Conservation (phyloP, 2,797 vertebrate species). For the Enteromius treurensis region DNA sequence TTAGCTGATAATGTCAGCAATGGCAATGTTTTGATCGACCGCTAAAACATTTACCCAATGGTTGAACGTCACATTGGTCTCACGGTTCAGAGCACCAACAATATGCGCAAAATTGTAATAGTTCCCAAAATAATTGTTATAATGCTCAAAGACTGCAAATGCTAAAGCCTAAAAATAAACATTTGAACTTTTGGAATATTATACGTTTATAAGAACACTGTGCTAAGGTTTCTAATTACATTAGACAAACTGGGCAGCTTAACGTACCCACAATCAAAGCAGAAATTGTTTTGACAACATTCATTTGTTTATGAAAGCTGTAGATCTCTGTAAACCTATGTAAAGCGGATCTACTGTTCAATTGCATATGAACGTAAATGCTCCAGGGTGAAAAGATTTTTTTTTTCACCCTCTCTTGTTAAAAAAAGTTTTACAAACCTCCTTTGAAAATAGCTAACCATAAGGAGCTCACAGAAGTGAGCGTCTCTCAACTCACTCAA, state of each 20-base stretch:
- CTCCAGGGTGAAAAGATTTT: not conserved
- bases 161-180: not conserved
- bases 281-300: not conserved
- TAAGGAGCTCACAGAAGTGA: not conserved
- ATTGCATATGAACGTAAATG: not conserved
- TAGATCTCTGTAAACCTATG: not conserved
- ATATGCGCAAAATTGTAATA: not conserved
- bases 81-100: not conserved
- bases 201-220: not conserved
- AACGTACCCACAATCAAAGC: not conserved
- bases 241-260: not conserved
- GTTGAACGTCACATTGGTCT: not conserved
- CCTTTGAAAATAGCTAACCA: not conserved
- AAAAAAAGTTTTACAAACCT: not conserved
- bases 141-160: not conserved
- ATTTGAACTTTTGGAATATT: not conserved
- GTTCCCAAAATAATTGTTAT: not conserved
- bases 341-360: not conserved
- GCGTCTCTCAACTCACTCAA: not conserved
- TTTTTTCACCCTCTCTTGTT: not conserved
- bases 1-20: not conserved
- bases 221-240: not conserved
- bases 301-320: not conserved
- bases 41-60: not conserved
- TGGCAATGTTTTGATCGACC: not conserved